phyloP scores from a whole-genome alignment of 1,140 invertebrate genomes.

The Hyles euphorbiae region DNA sequence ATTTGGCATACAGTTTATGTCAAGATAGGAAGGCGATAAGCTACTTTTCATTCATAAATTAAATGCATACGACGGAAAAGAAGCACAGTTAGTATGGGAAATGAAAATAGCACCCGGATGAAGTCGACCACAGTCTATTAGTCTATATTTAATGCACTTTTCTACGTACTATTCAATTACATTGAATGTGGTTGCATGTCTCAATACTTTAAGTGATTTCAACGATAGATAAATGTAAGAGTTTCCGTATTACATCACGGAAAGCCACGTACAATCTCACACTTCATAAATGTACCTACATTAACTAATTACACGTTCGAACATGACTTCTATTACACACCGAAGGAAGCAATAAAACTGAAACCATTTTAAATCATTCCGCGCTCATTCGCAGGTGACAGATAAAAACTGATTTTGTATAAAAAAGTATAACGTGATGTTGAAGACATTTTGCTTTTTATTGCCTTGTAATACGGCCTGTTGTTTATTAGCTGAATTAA shows the following conservation, averaged over 20 bases:
- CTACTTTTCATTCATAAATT: no score
- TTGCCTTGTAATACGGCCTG: constrained; percentile 1
- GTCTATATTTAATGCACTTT: no score
- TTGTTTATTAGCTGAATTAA: constrained; percentile 8
- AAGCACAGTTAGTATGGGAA: no score
- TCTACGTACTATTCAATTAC: no score
- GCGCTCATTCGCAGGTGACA: constrained; percentile 5
- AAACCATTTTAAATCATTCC: constrained; percentile 7
- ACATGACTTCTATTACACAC: background rate
- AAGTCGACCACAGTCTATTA: no score
- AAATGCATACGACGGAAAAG: no score
- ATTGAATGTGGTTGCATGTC: no score
- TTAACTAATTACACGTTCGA: constrained; percentile 4
- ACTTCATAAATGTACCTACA: background rate
- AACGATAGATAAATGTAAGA: no score
- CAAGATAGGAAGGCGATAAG: no score
- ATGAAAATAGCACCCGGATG: no score
- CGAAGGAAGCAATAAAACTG: constrained; percentile 2
- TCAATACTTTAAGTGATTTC: no score
- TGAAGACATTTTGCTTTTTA: constrained; percentile 1
- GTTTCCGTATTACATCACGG: background rate
- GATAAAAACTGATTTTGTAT: constrained; percentile 5
- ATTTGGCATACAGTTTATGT: no score
- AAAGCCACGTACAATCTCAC: background rate
- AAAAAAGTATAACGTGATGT: background rate